Evolutionary conservation across 2,888 invertebrate species (phyloP).

Genomic region (Phasia obesa): DNA sequence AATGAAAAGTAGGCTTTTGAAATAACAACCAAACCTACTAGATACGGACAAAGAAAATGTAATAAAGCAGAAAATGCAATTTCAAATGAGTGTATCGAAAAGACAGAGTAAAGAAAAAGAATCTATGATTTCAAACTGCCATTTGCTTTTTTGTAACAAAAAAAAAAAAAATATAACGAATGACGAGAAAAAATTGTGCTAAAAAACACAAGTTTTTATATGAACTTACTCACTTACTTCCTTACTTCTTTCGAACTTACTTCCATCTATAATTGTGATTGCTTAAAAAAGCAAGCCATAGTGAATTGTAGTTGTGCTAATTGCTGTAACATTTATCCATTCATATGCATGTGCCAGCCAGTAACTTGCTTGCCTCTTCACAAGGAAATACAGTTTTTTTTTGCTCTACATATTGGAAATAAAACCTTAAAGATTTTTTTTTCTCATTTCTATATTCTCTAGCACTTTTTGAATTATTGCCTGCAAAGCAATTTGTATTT

Average conservation of each 20-base stretch:
- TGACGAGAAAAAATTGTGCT: background rate
- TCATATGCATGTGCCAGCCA: constrained; percentile 15
- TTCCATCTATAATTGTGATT: background rate
- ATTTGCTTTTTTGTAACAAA: background rate
- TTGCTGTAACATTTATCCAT: constrained; percentile 61
- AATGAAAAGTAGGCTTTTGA: constrained; percentile 24
- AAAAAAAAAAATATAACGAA: background rate
- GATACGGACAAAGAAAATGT: constrained; percentile 33
- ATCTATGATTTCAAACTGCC: constrained; percentile 31
- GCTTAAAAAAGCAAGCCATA: constrained; percentile 47
- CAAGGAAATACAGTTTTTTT: constrained; percentile 4
- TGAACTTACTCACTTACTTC: constrained; percentile 57
- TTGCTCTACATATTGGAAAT: constrained; percentile 24
- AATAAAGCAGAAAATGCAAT: constrained; percentile 70
- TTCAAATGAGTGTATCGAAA: constrained; percentile 38
- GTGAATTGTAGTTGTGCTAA: constrained; percentile 61
- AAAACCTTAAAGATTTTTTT: constrained; percentile 24
- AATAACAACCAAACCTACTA: constrained; percentile 4
- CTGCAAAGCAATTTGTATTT: constrained; percentile 33
- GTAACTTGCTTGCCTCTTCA: background rate
- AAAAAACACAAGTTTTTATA: constrained; percentile 32
- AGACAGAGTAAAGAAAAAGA: background rate
- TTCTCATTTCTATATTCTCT: constrained; percentile 6
- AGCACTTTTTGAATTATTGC: constrained; percentile 20
- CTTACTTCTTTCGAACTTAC: constrained; percentile 8